A percentile compares a stretch with the other conserved stretches of the same genome.
Conservation (phyloP, 2,113 vertebrate species). For the Amazona guildingii region DNA sequence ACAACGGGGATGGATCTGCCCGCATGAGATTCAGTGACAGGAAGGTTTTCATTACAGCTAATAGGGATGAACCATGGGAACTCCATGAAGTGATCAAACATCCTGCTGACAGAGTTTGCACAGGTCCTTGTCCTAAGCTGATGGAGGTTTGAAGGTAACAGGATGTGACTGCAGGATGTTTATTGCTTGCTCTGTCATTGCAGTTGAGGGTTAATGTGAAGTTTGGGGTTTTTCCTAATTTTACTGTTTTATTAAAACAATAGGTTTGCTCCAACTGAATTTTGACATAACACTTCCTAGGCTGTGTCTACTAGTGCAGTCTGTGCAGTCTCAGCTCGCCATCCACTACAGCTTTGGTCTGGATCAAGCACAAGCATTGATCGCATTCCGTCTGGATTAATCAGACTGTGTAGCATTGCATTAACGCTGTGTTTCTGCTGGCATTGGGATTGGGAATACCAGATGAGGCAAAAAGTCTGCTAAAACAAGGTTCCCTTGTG, state of each 20-base stretch:
- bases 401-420: neutral
- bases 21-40: rapidly evolving
- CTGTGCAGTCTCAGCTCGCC: neutral
- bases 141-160: neutral
- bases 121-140: neutral
- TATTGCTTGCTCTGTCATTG: neutral
- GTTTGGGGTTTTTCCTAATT: rapidly evolving
- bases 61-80: rapidly evolving
- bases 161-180: neutral
- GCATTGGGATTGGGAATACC: neutral
- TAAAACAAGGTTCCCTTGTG: neutral
- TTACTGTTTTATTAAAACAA: neutral
- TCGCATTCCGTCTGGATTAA: neutral
- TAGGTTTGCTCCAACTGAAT: neutral
- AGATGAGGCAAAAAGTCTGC: neutral
- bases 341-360: neutral
- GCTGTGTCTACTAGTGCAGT: neutral
- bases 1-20: neutral
- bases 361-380: neutral
- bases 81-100: rapidly evolving
- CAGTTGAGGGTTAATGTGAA: neutral
- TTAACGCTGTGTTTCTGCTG: neutral
- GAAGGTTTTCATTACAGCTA: neutral
- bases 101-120: rapidly evolving
- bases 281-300: neutral